Evolutionary conservation across 2,888 invertebrate genomes (phyloP).

Genomic region (Cheilosia pagana): DNA sequence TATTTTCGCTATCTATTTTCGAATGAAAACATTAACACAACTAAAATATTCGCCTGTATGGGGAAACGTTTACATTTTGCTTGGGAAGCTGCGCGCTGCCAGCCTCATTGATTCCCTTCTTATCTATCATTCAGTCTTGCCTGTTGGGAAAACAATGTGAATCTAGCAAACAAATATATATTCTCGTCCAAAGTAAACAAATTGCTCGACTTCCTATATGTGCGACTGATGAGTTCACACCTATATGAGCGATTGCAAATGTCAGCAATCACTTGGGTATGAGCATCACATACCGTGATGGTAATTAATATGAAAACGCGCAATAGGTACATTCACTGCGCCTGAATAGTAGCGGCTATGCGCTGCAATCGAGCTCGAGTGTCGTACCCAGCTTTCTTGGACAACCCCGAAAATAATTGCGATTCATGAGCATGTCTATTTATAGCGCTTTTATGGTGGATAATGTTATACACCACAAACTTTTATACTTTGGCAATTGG

Average conservation of each 20-base stretch:
- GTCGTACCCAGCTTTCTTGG: neutral
- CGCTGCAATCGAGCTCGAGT: neutral
- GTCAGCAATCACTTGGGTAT: conserved; percentile 7
- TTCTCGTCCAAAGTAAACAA: conserved; percentile 7
- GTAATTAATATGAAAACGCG: conserved; percentile 32
- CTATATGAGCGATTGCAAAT: conserved; percentile 2
- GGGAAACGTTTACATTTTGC: neutral
- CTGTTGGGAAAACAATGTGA: conserved; percentile 1
- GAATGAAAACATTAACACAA: neutral
- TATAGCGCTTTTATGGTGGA: neutral
- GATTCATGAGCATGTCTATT: conserved; percentile 23
- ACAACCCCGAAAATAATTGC: conserved; percentile 10
- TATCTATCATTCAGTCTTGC: conserved; percentile 1
- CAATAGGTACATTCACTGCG: neutral
- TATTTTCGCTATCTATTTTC: neutral
- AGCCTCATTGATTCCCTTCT: conserved; percentile 1
- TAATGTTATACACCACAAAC: neutral
- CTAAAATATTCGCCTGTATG: neutral
- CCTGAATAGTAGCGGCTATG: neutral
- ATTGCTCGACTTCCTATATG: neutral
- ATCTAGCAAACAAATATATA: neutral
- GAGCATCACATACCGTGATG: conserved; percentile 22
- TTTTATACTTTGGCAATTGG: neutral
- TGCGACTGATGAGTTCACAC: conserved; percentile 14
- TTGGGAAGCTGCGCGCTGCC: neutral